Evolutionary conservation across 2,113 vertebrate genomes (phyloP), one percentile per base, ranked within the genome.

Genomic region (Rhodinocichla rosea): DNA sequence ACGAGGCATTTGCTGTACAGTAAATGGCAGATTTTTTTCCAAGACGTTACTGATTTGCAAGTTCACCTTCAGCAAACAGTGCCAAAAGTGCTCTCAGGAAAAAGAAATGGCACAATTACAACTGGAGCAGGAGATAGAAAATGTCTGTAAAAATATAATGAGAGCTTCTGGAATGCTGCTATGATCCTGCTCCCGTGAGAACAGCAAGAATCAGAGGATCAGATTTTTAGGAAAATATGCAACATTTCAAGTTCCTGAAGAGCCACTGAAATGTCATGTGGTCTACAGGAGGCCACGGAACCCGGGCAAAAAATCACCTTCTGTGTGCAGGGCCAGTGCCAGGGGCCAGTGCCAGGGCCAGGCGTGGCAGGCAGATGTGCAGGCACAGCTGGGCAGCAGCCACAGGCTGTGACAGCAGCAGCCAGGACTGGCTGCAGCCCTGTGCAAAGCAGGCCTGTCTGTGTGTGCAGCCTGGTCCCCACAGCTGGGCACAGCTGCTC

Each of bases 21-120:
- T 23, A 82, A 90, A 79, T 45, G 42, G 68, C 60, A 44, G 32
- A 8, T 9, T 49, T 49, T 68, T 90, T 52, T 30, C 18, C 67
- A 70, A 74, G 42, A 74, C 24, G 7, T 67, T 42, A 35, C 68
- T 71, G 76, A 78, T 75, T 53, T 60, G 56, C 52, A 86, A 90
- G 94, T 88, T 95, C 90, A 94, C 92, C 92, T 95, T 90, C 87
- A 80, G 44, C 35, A 78, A 83, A 74, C 60, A 39, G 63, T 40
- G 94, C 90, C 78, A 95, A 42, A 95, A 94, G 64, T 5, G 56
- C 56, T 83, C 90, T 86, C 52, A 80, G 90, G 63, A 65, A 83
- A 73, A 76, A 91, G 70, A 80, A 92, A 83, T 52, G 87, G 82
- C 67, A 83, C 42, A 22, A 57, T 79, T 76, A 73, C 75, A 90